A percentile compares a stretch with the other conserved stretches of the same genome.
These are phyloP conservation scores for Kradibia gibbosae DNA, from an alignment of 1,140 invertebrate species.

Conservation along the genomic window DNA sequence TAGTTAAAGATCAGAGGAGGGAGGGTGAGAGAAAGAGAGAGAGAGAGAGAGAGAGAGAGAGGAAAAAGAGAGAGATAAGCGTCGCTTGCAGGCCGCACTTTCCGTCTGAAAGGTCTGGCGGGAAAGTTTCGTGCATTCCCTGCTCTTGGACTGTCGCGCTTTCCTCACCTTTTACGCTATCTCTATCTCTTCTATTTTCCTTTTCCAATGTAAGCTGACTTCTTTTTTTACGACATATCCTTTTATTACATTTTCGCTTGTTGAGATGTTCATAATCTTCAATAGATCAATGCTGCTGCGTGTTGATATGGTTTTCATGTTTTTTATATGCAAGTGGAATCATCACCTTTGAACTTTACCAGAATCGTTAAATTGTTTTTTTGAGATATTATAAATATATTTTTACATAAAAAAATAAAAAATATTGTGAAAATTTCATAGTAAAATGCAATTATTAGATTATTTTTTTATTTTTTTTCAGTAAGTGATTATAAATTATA, in stretches of 20 bases:
- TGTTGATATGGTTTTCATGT: not conserved
- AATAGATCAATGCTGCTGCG: not conserved
- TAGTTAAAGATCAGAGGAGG: not conserved
- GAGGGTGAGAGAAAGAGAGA: not conserved
- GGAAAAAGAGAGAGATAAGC: slow-evolving; percentile 9
- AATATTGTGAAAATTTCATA: no score
- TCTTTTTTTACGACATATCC: not conserved
- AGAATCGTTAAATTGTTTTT: not conserved
- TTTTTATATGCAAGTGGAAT: not conserved
- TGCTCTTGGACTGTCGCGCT: slow-evolving; percentile 24
- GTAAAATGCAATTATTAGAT: no score
- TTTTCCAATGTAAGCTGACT: not conserved
- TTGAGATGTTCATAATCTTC: not conserved
- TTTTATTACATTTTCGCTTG: not conserved
- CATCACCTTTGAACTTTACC: no score
- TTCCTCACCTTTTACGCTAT: not conserved
- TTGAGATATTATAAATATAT: no score
- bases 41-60: not conserved
- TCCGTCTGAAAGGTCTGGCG: slow-evolving; percentile 51
- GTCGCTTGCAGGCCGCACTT: slow-evolving; percentile 45
- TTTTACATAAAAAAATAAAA: no score
- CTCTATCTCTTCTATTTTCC: slow-evolving; percentile 14
- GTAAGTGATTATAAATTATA: no score
- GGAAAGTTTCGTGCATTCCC: slow-evolving; percentile 46
- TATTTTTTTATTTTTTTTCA: no score